Percentiles rank a stretch among this genome's conserved stretches.
These are phyloP conservation scores for Sebastes trivittatus DNA, from an alignment of 2,797 vertebrate genomes.

Conservation along the genomic window DNA sequence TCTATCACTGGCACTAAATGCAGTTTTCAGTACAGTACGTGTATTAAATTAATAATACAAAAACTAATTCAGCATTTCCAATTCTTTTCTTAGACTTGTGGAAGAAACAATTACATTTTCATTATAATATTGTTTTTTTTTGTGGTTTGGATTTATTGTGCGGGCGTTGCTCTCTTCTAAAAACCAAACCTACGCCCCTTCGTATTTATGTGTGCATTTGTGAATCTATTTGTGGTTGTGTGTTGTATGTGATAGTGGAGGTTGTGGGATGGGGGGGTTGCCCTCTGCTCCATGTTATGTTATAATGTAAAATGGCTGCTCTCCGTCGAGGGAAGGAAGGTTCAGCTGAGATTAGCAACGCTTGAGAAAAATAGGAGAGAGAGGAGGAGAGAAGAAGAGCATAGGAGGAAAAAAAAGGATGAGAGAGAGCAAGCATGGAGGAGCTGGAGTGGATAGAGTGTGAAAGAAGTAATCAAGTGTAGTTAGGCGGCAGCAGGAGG, in stretches of 20 bases:
- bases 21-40: neutral
- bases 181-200: neutral
- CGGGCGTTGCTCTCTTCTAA: neutral
- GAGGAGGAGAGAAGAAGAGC: slow-evolving; percentile 24
- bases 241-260: neutral
- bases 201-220: neutral
- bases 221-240: neutral
- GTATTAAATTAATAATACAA: neutral
- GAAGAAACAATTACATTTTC: neutral
- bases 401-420: slow-evolving; percentile 4
- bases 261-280: neutral
- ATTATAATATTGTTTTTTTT: neutral
- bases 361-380: slow-evolving; percentile 48
- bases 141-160: neutral
- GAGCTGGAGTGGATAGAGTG: slow-evolving; percentile 47
- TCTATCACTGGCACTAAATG: no score
- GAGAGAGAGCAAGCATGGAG: slow-evolving; percentile 26
- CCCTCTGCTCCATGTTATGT: slow-evolving; percentile 56
- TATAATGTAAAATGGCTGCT: slow-evolving; percentile 73
- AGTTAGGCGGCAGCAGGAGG: slow-evolving; percentile 27
- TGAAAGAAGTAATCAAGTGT: slow-evolving; percentile 56
- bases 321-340: slow-evolving; percentile 50
- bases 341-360: slow-evolving; percentile 65
- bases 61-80: neutral
- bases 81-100: neutral